Evolutionary conservation across 2,888 invertebrate species (phyloP).

Genomic region (Lycaena phlaeas): DNA sequence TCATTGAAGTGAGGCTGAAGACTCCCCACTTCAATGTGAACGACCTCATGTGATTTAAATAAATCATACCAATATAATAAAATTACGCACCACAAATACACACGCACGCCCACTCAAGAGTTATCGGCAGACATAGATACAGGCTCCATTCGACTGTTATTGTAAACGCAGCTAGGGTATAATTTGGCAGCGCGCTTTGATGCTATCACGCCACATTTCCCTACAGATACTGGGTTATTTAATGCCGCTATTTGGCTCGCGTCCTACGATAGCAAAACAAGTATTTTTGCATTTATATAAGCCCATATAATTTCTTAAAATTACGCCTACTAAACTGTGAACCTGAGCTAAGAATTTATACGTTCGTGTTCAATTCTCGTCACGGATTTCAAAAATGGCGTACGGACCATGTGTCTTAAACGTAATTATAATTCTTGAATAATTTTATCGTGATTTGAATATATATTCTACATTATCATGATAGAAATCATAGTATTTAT

Average conservation of each 20-base stretch:
- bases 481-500: no score
- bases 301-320: conserved; percentile 15
- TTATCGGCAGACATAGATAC: conserved; percentile 2
- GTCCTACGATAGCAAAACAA: conserved; percentile 26
- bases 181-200: conserved; percentile 63
- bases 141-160: conserved; percentile 30
- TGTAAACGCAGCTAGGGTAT: conserved; percentile 58
- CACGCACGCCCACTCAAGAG: not conserved
- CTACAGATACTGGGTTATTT: conserved; percentile 63
- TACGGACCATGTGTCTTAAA: no score
- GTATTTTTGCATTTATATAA: conserved; percentile 28
- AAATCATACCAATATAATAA: no score
- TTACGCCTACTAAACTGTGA: conserved; percentile 17
- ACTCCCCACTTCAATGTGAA: no score
- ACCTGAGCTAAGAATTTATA: not conserved
- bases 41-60: no score
- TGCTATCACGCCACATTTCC: conserved; percentile 56
- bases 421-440: no score
- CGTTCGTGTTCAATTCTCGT: not conserved
- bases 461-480: no score
- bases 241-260: conserved; percentile 56
- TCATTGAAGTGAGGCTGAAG: no score
- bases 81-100: conserved; percentile 1
- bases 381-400: not conserved
- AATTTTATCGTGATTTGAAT: no score